phyloP scores from a whole-genome alignment of 1,140 invertebrate species.

The Drosophila busckii region DNA sequence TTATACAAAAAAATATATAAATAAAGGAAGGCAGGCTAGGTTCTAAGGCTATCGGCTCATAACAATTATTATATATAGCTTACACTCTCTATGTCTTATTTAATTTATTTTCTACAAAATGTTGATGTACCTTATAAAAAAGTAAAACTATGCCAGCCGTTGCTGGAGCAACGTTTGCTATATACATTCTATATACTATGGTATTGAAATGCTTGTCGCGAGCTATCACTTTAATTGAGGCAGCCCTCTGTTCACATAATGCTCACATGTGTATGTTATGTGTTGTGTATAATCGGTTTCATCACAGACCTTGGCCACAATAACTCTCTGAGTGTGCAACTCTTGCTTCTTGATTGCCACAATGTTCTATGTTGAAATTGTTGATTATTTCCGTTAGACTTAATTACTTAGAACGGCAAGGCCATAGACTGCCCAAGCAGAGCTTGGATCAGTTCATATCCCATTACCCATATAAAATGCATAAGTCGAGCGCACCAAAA shows the following conservation, averaged over 20 bases:
- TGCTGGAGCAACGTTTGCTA: too few species aligned
- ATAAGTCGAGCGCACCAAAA: neutral
- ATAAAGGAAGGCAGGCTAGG: too few species aligned
- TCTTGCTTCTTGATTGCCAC: constrained; percentile 24
- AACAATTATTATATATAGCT: too few species aligned
- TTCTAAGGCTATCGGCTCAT: too few species aligned
- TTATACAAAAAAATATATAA: too few species aligned
- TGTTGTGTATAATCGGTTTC: constrained; percentile 69
- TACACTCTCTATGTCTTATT: too few species aligned
- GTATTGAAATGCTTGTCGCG: constrained; percentile 38
- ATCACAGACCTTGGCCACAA: constrained; percentile 71
- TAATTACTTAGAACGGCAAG: constrained; percentile 42
- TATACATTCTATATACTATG: too few species aligned
- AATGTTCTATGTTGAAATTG: constrained; percentile 27
- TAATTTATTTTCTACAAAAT: too few species aligned
- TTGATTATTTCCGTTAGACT: constrained; percentile 61
- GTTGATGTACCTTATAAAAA: too few species aligned
- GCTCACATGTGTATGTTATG: too few species aligned
- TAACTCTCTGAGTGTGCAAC: constrained; percentile 45
- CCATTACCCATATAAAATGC: constrained; percentile 7
- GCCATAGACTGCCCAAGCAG: constrained; percentile 39
- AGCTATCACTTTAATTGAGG: constrained; percentile 48
- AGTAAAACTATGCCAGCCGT: too few species aligned
- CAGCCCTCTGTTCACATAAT: constrained; percentile 55
- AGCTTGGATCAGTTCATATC: constrained; percentile 9